These are phyloP conservation scores for Nephrotoma flavescens DNA, from an alignment of 2,888 invertebrate genomes.

Conservation along the genomic window DNA sequence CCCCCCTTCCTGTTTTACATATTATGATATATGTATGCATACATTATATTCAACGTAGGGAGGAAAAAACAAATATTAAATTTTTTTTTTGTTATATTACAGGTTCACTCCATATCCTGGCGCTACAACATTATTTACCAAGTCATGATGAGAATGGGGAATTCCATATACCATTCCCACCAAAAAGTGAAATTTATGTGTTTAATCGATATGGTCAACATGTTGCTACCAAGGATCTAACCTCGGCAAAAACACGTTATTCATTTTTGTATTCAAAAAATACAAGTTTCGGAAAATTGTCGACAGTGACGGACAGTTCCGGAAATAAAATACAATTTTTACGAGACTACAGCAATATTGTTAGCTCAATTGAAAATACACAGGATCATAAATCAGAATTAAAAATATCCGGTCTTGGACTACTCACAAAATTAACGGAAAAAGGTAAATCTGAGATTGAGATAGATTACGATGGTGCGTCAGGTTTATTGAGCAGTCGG, in stretches of 20 bases:
- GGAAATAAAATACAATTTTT: slow-evolving; percentile 85
- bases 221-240: slow-evolving; percentile 82
- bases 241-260: slow-evolving; percentile 88
- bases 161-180: slow-evolving; percentile 86
- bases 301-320: slow-evolving; percentile 85
- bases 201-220: slow-evolving; percentile 95
- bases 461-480: slow-evolving; percentile 79
- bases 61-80: background rate
- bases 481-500: slow-evolving; percentile 71
- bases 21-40: background rate
- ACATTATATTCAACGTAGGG: background rate
- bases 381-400: slow-evolving; percentile 86
- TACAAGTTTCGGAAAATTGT: slow-evolving; percentile 86
- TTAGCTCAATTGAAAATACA: slow-evolving; percentile 86
- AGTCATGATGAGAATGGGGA: slow-evolving; percentile 78
- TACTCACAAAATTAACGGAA: slow-evolving; percentile 74
- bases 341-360: slow-evolving; percentile 82
- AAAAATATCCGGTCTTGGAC: slow-evolving; percentile 84
- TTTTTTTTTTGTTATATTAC: slow-evolving; percentile 7
- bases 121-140: slow-evolving; percentile 74
- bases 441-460: slow-evolving; percentile 81
- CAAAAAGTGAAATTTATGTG: slow-evolving; percentile 84
- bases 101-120: slow-evolving; percentile 69
- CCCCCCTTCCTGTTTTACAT: background rate
- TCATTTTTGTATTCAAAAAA: slow-evolving; percentile 95